A percentile compares a stretch with the other conserved stretches of the same genome.
These are phyloP conservation scores for Selenia dentaria DNA, from an alignment of 2,888 invertebrate species.

Conservation along the genomic window DNA sequence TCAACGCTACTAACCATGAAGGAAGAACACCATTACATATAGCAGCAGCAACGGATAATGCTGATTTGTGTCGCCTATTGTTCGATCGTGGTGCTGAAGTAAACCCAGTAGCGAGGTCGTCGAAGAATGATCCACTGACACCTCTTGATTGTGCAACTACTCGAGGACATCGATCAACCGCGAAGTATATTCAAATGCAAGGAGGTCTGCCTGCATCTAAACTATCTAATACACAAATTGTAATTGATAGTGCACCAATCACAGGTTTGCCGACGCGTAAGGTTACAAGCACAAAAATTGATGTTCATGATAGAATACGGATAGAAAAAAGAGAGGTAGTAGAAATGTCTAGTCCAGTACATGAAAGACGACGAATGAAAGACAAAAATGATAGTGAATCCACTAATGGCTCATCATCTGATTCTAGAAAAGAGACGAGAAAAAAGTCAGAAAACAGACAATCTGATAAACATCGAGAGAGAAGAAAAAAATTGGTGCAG, in stretches of 20 bases:
- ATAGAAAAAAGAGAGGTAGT: slow-evolving; percentile 81
- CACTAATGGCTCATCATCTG: slow-evolving; percentile 74
- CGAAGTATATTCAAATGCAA: slow-evolving; percentile 96
- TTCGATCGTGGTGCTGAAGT: slow-evolving; percentile 93
- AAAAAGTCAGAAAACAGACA: slow-evolving; percentile 54
- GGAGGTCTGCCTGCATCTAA: slow-evolving; percentile 93
- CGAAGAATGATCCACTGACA: slow-evolving; percentile 93
- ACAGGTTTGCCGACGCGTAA: slow-evolving; percentile 72
- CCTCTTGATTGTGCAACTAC: slow-evolving; percentile 96
- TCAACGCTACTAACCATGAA: slow-evolving; percentile 95
- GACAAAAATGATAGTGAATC: slow-evolving; percentile 59
- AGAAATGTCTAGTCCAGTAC: slow-evolving; percentile 72
- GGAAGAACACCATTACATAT: slow-evolving; percentile 97
- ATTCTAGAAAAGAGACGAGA: slow-evolving; percentile 57
- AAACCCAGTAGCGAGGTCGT: slow-evolving; percentile 92
- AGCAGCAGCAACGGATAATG: slow-evolving; percentile 96
- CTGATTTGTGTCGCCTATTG: slow-evolving; percentile 95
- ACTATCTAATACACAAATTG: slow-evolving; percentile 78
- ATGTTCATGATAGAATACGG: slow-evolving; percentile 75
- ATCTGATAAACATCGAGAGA: slow-evolving; percentile 59
- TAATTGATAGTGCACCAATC: slow-evolving; percentile 73
- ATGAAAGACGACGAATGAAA: slow-evolving; percentile 55
- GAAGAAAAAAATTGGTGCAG: slow-evolving; percentile 61
- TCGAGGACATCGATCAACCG: slow-evolving; percentile 94
- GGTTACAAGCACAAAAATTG: slow-evolving; percentile 81